Evolutionary conservation across 2,888 invertebrate species (phyloP), one percentile per base, ranked within the genome.

Genomic region (Actias luna): DNA sequence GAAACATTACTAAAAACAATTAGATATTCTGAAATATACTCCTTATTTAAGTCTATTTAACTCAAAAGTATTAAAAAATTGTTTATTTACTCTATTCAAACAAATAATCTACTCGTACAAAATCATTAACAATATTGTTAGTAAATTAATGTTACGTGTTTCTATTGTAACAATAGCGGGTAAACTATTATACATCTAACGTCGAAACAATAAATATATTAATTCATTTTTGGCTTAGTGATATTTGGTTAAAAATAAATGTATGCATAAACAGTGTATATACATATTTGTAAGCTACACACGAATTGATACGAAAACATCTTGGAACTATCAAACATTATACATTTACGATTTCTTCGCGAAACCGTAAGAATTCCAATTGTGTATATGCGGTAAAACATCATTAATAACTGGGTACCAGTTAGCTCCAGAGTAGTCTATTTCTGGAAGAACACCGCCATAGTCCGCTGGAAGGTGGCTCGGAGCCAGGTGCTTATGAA

Each of bases 341-440:
- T n/a, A 58, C 25, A 58, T 58, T 60, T 88, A 91, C 76, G 87
- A 69, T 59, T 90, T 88, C 74, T 95, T 94, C 27, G 91, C 93
- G 59, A 94, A 93, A 1, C 96, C 96, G 79, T 94, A 95, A 22
- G 93, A 87, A 79, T 95, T 95, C 95, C 95, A 95, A 76, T 94
- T 93, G 79, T 93, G 85, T 62, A 97, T 94, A 75, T 94, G 95
- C 0, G 95, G 95, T 29, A 95, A 85, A 68, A 95, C 91, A 1
- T 93, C 89, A 52, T 94, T 91, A 70, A 97, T 92, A 60, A 94
- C 93, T 12, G 96, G 95, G 79, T 94, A 96, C 97, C 97, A 97
- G 60, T 97, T 95, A 2, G 94, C 94, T 33, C 96, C 95, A 29
- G 94, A 93, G 83, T 97, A 97, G 86, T 97, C 93, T 65, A 97